Conservation (phyloP, 64 coral and sea anemone genomes). For the Cladopsammia gracilis region DNA sequence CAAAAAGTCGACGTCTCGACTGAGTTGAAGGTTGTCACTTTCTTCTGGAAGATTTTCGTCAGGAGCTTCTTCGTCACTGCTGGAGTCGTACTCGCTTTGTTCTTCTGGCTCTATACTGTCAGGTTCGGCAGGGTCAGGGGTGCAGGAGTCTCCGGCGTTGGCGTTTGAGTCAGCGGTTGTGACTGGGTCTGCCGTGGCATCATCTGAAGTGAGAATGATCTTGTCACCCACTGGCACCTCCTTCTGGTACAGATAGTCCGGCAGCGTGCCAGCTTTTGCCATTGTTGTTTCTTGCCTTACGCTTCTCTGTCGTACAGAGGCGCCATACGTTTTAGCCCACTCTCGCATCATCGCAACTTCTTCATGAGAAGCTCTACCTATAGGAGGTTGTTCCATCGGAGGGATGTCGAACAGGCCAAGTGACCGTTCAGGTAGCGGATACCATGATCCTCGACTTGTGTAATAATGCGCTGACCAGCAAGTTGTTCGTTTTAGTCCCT, state of each 20-base stretch:
- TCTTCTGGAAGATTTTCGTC: not conserved
- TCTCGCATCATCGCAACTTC: constrained; percentile 23
- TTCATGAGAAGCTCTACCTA: not conserved
- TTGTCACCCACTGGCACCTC: not conserved
- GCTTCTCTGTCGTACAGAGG: constrained; percentile 50
- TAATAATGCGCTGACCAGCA: constrained; percentile 25
- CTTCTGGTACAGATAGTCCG: constrained; percentile 18
- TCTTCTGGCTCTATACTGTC: not conserved
- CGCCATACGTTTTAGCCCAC: constrained; percentile 24
- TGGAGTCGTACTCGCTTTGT: constrained; percentile 43
- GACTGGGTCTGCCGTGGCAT: constrained; percentile 3
- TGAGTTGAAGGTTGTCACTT: constrained; percentile 11
- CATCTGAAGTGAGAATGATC: not conserved
- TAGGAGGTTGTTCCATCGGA: constrained; percentile 16
- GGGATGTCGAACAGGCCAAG: constrained; percentile 26
- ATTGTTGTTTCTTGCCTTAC: constrained; percentile 63
- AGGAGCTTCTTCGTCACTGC: constrained; percentile 44
- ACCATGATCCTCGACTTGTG: constrained; percentile 46
- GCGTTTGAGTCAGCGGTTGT: constrained; percentile 13
- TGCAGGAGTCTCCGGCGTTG: not conserved
- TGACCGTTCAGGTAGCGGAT: constrained; percentile 44
- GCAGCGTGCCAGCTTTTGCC: constrained; percentile 35
- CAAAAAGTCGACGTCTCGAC: constrained; percentile 51
- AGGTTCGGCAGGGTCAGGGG: constrained; percentile 9
- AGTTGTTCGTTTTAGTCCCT: constrained; percentile 45